Base-by-base conservation (phyloP, 2,113 vertebrate species). In the Leuciscus idus region DNA sequence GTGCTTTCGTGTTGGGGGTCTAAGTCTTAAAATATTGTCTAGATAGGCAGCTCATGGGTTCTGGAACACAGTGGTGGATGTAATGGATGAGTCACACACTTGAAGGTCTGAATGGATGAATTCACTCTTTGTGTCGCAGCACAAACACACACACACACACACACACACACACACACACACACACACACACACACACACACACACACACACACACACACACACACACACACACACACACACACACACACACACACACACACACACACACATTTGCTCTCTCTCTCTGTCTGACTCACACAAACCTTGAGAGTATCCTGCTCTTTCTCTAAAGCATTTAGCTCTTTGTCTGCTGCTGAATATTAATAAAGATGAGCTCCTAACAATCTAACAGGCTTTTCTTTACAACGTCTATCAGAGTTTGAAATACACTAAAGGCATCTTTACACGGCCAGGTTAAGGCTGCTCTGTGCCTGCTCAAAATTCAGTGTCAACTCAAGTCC, bases 51-150 rank as follows among this genome's bases (percentile, higher is more conserved):
- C 30, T 36, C 28, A 19, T 36, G 21, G 19, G 2, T 57, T 23
- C 10, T n/a, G 70, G 70, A 73, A 73, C 33, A n/a, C 6, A 26
- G 12, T 28, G 4, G 6, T 12, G 43, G n/a, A 48, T 74, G 23
- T 74, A 48, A 74, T 46, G 72, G 39, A 74, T 74, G 39, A 74
- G 72, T 48, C 72, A 74, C 43, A 26, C 72, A 74, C 46, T 28
- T 74, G 43, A 74, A 48, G 43, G n/a, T 74, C n/a, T 74, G 43
- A 48, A 15, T 12, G 23, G 72, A 74, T 74, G 72, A 74, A 74
- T 74, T 26, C 72, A 26, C 88, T 91, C 91, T 94, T 93, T 94
- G 92, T 94, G 90, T 92, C 75, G 76, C 81, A 85, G 85, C 85
- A 82, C 81, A 72, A 84, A 48, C 74, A 43, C 43, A 43, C 8